phyloP scores from a whole-genome alignment of 2,888 invertebrate genomes.

The Alsophila aescularia region DNA sequence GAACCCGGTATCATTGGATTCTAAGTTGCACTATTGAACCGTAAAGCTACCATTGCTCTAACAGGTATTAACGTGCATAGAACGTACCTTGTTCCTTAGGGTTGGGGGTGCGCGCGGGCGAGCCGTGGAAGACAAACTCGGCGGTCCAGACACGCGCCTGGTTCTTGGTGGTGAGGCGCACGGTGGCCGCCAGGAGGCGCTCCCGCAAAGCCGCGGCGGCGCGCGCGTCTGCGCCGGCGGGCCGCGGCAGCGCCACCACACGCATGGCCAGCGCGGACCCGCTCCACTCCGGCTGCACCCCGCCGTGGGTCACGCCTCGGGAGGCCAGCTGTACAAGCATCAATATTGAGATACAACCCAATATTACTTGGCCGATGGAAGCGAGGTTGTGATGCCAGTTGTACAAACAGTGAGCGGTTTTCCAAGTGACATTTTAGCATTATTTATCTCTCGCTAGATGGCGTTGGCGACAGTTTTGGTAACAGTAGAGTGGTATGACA shows the following conservation, averaged over 20 bases:
- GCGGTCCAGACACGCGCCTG: constrained; percentile 93
- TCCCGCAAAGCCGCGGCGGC: constrained; percentile 90
- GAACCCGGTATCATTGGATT: no score
- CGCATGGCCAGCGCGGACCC: constrained; percentile 93
- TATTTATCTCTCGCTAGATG: no score
- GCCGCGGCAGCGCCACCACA: constrained; percentile 90
- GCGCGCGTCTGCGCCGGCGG: constrained; percentile 72
- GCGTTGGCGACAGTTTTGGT: no score
- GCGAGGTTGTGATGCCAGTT: no score
- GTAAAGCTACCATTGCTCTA: no score
- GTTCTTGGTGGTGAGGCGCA: constrained; percentile 91
- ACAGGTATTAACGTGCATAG: not conserved
- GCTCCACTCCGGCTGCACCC: constrained; percentile 95
- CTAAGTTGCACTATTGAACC: no score
- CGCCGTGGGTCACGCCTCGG: constrained; percentile 95
- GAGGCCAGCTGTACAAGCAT: constrained; percentile 87
- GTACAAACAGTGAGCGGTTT: no score
- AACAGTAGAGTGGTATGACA: no score
- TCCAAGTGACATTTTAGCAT: no score
- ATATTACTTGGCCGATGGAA: no score
- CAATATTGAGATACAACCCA: no score
- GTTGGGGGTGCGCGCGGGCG: constrained; percentile 91
- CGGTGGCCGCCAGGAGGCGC: constrained; percentile 92
- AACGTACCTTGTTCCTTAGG: constrained; percentile 90
- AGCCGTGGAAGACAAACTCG: constrained; percentile 94